Evolutionary conservation across 2,888 invertebrate species (phyloP), one percentile per base, ranked within the genome.

Genomic region (Mantis religiosa): DNA sequence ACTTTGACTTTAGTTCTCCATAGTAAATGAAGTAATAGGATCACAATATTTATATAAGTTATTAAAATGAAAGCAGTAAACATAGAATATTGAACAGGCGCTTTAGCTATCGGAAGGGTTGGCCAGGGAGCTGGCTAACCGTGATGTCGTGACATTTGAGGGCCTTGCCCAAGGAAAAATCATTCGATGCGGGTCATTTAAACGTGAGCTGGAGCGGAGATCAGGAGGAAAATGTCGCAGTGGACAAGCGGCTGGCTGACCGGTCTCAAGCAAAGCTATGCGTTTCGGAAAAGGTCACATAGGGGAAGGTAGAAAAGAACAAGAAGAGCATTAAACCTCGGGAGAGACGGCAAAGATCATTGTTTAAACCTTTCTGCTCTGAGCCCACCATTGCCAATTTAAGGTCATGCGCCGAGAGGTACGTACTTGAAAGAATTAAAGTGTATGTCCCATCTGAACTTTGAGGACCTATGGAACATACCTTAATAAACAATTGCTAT

Each of bases 161-260:
- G 54, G 54, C 15, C 54, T 71, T 71, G 82, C 87, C 82, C 87
- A 87, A 87, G 87, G 87, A 87, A 87, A 82, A 87, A 87, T 87
- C 87, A 87, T 87, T 87, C 54, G 87, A 82, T 87, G 25, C 82
- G 87, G 87, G 87, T 87, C 87, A 87, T 87, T 87, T 87, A 87
- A 87, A 87, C 34, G 81, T 82, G 54, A 71, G 54, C 82, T 34
- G 87, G 27, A 81, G 81, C 14, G 34, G 54, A 71, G 54, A 71
- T 71, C 54, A 71, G 87, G 87, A 87, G 82, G 87, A 87, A 87
- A 87, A 87, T 87, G 87, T 82, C 87, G 87, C 81, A 81, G 28
- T 30, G 86, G 86, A 86, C 86, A 86, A 28, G 30, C 28, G 86
- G 54, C 28, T 30, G 28, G 27, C 28, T 84, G 84, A 84, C 84